Percentiles rank a stretch among this genome's conserved stretches.
Conservation (phyloP, 2,888 invertebrate genomes). For the Charanyca ferruginea region DNA sequence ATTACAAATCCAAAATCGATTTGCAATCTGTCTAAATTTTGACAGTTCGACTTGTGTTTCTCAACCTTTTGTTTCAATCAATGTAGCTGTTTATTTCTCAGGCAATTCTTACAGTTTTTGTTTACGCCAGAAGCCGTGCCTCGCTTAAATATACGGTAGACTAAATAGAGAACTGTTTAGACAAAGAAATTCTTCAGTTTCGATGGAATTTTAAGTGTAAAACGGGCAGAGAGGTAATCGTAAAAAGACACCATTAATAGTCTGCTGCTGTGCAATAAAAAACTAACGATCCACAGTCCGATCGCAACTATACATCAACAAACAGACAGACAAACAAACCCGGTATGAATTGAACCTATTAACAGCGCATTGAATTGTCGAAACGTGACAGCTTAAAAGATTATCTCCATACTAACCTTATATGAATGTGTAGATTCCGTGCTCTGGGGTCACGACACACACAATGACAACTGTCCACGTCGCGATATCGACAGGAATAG, state of each 20-base stretch:
- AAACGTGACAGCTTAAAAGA: constrained; percentile 83
- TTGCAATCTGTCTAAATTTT: constrained; percentile 53
- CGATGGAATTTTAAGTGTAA: constrained; percentile 73
- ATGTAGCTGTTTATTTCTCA: constrained; percentile 18
- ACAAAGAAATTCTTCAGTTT: constrained; percentile 77
- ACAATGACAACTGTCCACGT: constrained; percentile 47
- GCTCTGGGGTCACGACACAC: constrained; percentile 39
- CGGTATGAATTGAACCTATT: constrained; percentile 79
- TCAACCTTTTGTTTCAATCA: constrained; percentile 47
- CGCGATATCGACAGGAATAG: constrained; percentile 44
- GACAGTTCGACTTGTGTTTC: constrained; percentile 42
- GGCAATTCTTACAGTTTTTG: constrained; percentile 34
- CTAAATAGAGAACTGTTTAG: constrained; percentile 73
- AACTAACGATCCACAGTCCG: constrained; percentile 72
- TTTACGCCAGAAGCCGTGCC: constrained; percentile 46
- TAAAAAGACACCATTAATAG: constrained; percentile 71
- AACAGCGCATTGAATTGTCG: constrained; percentile 82
- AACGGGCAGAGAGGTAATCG: constrained; percentile 60
- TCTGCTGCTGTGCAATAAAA: constrained; percentile 73
- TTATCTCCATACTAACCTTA: constrained; percentile 79
- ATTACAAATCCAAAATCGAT: constrained; percentile 32
- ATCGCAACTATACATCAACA: constrained; percentile 66
- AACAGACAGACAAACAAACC: constrained; percentile 79
- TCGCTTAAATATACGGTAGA: constrained; percentile 59
- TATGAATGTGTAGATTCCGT: constrained; percentile 58